These are phyloP conservation scores for Drosophila sulfurigaster DNA, from an alignment of 1,140 invertebrate species.

Conservation along the genomic window DNA sequence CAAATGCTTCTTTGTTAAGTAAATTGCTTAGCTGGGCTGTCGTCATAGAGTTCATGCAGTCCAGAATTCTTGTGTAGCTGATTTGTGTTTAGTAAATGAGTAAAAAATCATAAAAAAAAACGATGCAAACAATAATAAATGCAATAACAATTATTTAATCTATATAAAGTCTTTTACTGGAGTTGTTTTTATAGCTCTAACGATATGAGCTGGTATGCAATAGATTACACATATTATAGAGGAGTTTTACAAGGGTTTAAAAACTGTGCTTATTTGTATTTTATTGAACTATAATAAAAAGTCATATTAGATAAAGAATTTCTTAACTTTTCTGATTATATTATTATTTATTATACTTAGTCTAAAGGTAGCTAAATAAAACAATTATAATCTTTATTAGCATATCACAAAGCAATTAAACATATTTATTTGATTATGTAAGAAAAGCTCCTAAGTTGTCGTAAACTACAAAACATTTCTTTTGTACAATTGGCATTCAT, in stretches of 20 bases:
- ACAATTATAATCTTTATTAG: constrained; percentile 14
- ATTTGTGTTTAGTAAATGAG: constrained; percentile 73
- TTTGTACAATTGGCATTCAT: constrained; percentile 9
- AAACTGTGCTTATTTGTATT: no score
- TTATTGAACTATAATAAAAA: no score
- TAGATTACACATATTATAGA: no score
- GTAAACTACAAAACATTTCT: not conserved
- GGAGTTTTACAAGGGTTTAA: no score
- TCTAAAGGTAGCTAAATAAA: not conserved
- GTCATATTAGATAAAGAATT: no score
- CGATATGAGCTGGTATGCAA: no score
- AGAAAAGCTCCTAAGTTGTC: constrained; percentile 44
- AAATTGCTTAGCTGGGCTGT: constrained; percentile 64
- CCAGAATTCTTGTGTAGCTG: constrained; percentile 67
- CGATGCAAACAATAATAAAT: constrained; percentile 60
- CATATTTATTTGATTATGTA: constrained; percentile 35
- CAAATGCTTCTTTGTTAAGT: constrained; percentile 66
- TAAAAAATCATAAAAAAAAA: constrained; percentile 50
- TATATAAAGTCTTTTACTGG: not conserved
- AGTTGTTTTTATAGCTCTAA: not conserved
- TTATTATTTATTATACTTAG: constrained; percentile 5
- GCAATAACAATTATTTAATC: constrained; percentile 70
- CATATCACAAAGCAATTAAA: constrained; percentile 43
- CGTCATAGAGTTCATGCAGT: constrained; percentile 12
- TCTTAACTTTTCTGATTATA: not conserved